Base-by-base conservation (phyloP, 1,140 invertebrate species). In the Neuroterus valhalla region DNA sequence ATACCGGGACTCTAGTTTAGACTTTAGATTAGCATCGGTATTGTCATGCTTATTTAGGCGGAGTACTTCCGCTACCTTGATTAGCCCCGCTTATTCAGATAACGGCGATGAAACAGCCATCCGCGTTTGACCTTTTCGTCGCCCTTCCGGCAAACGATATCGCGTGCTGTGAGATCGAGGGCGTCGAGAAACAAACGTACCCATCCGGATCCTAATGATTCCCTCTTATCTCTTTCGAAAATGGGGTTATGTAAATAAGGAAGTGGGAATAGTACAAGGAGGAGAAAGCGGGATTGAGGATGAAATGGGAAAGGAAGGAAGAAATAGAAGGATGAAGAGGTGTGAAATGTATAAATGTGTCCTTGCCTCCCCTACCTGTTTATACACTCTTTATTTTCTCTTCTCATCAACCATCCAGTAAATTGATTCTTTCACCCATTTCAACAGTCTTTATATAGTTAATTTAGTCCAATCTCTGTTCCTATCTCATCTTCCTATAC, bases 31-130 rank as follows among this genome's bases (percentile, higher is more conserved):
- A 62, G 12, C 55, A 62, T 62, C 55, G 55, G 23, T 3, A 31
- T 23, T 62, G 55, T 62, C 55, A 62, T 62, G 55, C 55, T 62
- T 62, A 62, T 23, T 62, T 62, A 62, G 55, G 23, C 21, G 55
- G 31, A 26, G 23, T 62, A 62, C 55, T 62, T 62, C 55, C 55
- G 55, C 55, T 62, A 62, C 55, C 55, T 62, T 62, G 55, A 62
- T 62, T 62, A 62, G 55, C 55, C 31, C 55, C 23, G 23, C 55
- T 62, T 62, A 62, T 62, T 38, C 55, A 23, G 55, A 62, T 62
- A 62, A 62, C 21, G 55, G 26, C 55, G 55, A 62, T 62, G 23
- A 62, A 62, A 62, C 23, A 31, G 55, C 23, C 55, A 62, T 62
- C 55, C 26, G 12, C n/a, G 55, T 62, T 62, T 62, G 55, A 62